Evolutionary conservation across 1,140 invertebrate genomes (phyloP), one percentile per base, ranked within the genome.

Genomic region (Eurosta solidaginis): DNA sequence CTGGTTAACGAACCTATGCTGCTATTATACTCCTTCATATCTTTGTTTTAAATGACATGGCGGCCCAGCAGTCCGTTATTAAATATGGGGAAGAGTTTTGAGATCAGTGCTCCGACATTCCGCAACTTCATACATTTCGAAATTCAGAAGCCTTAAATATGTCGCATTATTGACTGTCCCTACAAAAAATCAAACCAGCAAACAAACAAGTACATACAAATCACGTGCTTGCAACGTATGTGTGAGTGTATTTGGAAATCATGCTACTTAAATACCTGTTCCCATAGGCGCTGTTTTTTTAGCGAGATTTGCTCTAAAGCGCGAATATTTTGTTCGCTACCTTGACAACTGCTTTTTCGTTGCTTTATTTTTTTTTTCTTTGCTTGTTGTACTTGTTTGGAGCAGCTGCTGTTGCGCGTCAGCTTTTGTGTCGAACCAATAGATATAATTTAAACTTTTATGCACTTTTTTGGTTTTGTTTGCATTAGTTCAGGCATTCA

Each of bases 241-340:
- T 68, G 33, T 68, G 59, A n/a, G n/a, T n/a, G n/a, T n/a, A n/a
- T n/a, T n/a, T n/a, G n/a, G n/a, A n/a, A n/a, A n/a, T n/a, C 33
- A 40, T 68, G 59, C 59, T 33, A 68, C 59, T 68, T 68, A n/a
- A n/a, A n/a, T n/a, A 33, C 59, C 22, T 68, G 59, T n/a, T 33
- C 59, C 59, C 27, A 68, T 33, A 68, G 59, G 33, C 33, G 22
- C 36, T 40, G 9, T 27, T 68, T 40, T 27, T n/a, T 40, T 6
- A 4, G 59, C 33, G 59, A 22, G 29, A 40, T 68, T 20, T 68
- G 59, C 22, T 42, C 59, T n/a, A 40, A 14, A 40, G 59, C 59
- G 59, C 59, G 59, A 40, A 9, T 68, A 68, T 68, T 68, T 36
- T 29, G 33, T 68, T 68, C 33, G 59, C 33, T 40, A 25, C 7